Percentiles rank a stretch among this genome's conserved stretches.
Conservation (phyloP, 1,140 invertebrate genomes). For the Halyomorpha halys region DNA sequence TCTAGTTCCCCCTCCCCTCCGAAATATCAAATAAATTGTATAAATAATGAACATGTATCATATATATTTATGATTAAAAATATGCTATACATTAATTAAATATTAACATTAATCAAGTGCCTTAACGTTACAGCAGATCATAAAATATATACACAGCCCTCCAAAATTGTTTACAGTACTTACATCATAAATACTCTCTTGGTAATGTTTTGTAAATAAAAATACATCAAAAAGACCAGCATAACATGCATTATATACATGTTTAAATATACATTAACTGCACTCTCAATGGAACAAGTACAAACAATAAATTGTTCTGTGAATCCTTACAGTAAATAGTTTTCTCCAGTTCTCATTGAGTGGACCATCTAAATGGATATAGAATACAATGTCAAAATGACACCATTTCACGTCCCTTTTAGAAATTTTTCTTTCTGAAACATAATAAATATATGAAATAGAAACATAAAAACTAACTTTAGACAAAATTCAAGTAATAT, state of each 20-base stretch:
- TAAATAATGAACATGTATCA: too few relatives aligned
- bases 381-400: too few relatives aligned
- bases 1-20: too few relatives aligned
- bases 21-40: too few relatives aligned
- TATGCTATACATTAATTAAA: too few relatives aligned
- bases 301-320: too few relatives aligned
- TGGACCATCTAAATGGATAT: too few relatives aligned
- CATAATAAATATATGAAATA: neutral
- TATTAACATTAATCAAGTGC: too few relatives aligned
- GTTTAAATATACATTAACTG: constrained; percentile 2
- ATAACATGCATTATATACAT: constrained; percentile 10
- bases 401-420: constrained; percentile 1
- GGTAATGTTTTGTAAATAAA: constrained; percentile 9
- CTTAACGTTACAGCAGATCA: constrained; percentile 4
- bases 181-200: constrained; percentile 16
- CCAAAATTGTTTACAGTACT: constrained; percentile 9
- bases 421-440: constrained; percentile 9
- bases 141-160: constrained; percentile 17
- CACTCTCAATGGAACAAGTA: neutral
- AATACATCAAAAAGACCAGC: constrained; percentile 3
- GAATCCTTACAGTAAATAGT: too few relatives aligned
- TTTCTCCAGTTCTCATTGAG: too few relatives aligned
- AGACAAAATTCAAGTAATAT: neutral
- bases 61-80: too few relatives aligned
- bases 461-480: too few relatives aligned